Evolutionary conservation across 2,113 vertebrate genomes (phyloP).

Genomic region (Oenanthe melanoleuca): DNA sequence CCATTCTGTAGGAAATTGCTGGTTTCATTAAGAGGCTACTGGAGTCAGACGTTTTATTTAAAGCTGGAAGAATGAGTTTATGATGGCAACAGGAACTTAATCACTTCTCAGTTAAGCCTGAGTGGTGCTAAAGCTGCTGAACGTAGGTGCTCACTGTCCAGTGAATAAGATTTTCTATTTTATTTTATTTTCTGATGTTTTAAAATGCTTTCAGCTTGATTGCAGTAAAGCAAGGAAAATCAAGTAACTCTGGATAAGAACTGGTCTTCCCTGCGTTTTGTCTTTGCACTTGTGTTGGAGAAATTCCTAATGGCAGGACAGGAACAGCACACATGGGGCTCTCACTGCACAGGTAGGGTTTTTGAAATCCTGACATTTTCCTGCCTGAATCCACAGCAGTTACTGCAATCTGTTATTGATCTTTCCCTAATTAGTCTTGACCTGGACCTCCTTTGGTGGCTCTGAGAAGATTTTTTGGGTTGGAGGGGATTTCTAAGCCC

Average conservation of each 20-base stretch:
- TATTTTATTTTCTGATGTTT: not conserved
- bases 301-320: not conserved
- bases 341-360: too few species aligned
- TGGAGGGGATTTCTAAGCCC: not conserved
- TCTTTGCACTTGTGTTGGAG: not conserved
- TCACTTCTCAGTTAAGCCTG: not conserved
- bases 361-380: not conserved
- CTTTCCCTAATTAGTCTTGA: not conserved
- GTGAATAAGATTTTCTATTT: not conserved
- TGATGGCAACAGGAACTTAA: not conserved
- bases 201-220: not conserved
- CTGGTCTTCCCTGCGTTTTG: not conserved
- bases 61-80: not conserved
- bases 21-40: slow-evolving; percentile 1
- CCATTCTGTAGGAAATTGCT: not conserved
- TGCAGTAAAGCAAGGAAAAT: not conserved
- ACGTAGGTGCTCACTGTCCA: rapidly evolving
- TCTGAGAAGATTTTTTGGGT: not conserved
- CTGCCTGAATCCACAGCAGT: not conserved
- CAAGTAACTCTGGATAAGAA: not conserved
- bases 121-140: not conserved
- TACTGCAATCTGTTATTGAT: not conserved
- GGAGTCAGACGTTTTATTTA: not conserved
- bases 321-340: too few species aligned
- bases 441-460: not conserved